Evolutionary conservation across 2,113 vertebrate genomes (phyloP), one percentile per base, ranked within the genome.

Genomic region (Rhinichthys klamathensis): DNA sequence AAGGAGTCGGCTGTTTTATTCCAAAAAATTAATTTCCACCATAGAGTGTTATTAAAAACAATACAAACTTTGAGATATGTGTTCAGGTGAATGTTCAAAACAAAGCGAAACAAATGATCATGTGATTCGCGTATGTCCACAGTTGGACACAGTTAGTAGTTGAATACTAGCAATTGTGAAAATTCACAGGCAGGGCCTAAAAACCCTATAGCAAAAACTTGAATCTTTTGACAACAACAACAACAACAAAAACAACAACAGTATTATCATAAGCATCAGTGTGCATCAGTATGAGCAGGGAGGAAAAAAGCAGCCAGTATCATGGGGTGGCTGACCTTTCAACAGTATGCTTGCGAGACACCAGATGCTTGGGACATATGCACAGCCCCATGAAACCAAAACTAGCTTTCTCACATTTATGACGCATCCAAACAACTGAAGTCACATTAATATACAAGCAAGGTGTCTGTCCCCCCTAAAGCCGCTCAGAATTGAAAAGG

Each of bases 281-380:
- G 44, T 79, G 80, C 41, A 54, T 10, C 70, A 69, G 73, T 61
- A 35, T 76, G 60, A 7, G n/a, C 67, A 56, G 63, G 63, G 74
- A 65, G 67, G 32, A 46, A 61, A 63, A 30, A 51, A 38, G 25
- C 75, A 83, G 82, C 41, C 82, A 67, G 41, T 69, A 75, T 56
- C 56, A 61, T 46, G 63, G 78, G 54, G 32, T 27, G 84, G 25
- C 54, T 82, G 89, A 87, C 87, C 89, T 90, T 90, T 88, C 70
- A 32, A 77, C 80, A 75, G 56, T 74, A 49, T 25, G 84, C 63
- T 60, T 63, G 81, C 44, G 80, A 88, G 87, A 87, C 85, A 85
- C 85, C 89, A 90, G 87, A 87, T 88, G 87, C 84, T 82, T 32
- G 51, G 72, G 89, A 86, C 89, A 88, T 87, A 90, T 88, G 89